A percentile compares a stretch with the other conserved stretches of the same genome.
Evolutionary conservation across 1,140 invertebrate genomes (phyloP).

Genomic region (Brachystomella parvula): DNA sequence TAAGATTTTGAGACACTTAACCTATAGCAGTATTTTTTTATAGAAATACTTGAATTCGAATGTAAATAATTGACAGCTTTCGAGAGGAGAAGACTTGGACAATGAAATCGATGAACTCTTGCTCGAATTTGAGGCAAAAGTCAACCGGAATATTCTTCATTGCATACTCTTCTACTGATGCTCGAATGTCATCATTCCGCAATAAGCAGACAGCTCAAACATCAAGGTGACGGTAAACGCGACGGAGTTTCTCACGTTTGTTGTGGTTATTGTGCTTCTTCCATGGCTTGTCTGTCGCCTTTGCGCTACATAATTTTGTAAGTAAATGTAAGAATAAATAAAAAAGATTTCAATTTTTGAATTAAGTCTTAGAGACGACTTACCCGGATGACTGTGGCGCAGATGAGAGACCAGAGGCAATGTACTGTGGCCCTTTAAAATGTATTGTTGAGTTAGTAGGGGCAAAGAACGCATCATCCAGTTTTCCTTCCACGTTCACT

Average conservation of each 20-base stretch:
- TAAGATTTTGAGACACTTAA: constrained; percentile 48
- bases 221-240: constrained; percentile 69
- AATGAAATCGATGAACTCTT: constrained; percentile 97
- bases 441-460: constrained; percentile 31
- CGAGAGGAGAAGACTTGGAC: constrained; percentile 85
- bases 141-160: constrained; percentile 54
- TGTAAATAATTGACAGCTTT: constrained; percentile 53
- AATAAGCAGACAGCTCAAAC: constrained; percentile 33
- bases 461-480: constrained; percentile 36
- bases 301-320: constrained; percentile 4
- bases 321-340: background rate
- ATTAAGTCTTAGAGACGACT: background rate
- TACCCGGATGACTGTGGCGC: constrained; percentile 11
- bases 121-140: constrained; percentile 88
- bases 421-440: constrained; percentile 30
- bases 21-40: background rate
- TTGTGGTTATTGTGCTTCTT: constrained; percentile 77
- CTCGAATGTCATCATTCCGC: background rate
- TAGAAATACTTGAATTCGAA: background rate
- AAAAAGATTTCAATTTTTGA: background rate
- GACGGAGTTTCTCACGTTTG: constrained; percentile 75
- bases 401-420: constrained; percentile 24
- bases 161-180: constrained; percentile 26
- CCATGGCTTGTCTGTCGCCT: constrained; percentile 26
- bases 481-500: constrained; percentile 29